Evolutionary conservation across 2,888 invertebrate species (phyloP), one percentile per base, ranked within the genome.

Genomic region (Heterodera filipjevi): DNA sequence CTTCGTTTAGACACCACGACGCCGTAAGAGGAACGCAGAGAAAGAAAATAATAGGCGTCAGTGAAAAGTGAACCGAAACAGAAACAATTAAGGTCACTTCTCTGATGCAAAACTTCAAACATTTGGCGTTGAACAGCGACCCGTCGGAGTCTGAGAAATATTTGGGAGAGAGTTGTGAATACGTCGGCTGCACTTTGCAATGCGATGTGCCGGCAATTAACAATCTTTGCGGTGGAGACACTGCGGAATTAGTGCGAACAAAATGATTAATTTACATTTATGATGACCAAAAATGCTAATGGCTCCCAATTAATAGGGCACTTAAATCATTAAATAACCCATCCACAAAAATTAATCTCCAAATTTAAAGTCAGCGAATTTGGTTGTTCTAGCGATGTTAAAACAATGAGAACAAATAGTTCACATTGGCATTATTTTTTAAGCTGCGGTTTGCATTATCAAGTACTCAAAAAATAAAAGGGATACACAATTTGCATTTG

Each of bases 101-200:
- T 22, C 77, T 84, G 66, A 80, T 85, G 77, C 82, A 83, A 70
- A 83, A 84, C 76, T 84, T 84, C 74, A 83, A 81, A 72, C 84
- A 85, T 72, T 80, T 87, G 46, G 87, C 87, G 12, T 72, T 87
- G 71, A 86, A 85, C 71, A 87, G 87, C 30, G 87, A 87, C 71
- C 85, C 87, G 0, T 81, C 85, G 2, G 82, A 82, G 19, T 87
- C 87, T 10, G 87, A 87, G 71, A 77, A 84, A 71, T 87, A 87
- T 79, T 77, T 87, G 73, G 84, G 79, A 22, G 85, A 87, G 76
- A 85, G 86, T 22, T 87, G 87, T 81, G 87, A 87, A 83, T 86
- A 87, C 77, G 85, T 87, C 35, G 86, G 84, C n/a, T 87, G 87
- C 78, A 87, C 79, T 88, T 30, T 87, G 87, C 78, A 87, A 78